Conservation (phyloP, 2,113 vertebrate genomes). For the Zosterops hypoxanthus region DNA sequence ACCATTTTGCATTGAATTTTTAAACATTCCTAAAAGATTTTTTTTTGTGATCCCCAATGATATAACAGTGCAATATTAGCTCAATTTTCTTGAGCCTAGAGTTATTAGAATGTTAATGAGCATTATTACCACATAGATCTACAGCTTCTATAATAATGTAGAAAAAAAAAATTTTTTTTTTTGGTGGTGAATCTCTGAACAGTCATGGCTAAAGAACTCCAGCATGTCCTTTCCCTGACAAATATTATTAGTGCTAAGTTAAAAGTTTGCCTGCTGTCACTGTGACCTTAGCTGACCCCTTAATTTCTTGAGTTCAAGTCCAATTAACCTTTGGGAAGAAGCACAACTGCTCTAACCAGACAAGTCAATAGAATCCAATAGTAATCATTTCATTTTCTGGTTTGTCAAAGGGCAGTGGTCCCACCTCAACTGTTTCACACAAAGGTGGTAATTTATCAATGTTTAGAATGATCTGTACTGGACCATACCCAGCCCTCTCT, state of each 20-base stretch:
- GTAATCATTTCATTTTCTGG: constrained; percentile 96
- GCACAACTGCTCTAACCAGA: constrained; percentile 87
- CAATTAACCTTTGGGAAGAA: constrained; percentile 94
- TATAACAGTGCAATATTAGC: background rate
- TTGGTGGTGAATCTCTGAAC: constrained; percentile 46
- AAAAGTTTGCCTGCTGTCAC: constrained; percentile 91
- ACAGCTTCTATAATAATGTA: background rate
- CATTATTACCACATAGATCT: background rate
- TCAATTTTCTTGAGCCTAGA: background rate
- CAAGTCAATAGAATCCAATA: constrained; percentile 90
- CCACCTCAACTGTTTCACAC: constrained; percentile 88
- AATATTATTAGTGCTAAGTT: constrained; percentile 90
- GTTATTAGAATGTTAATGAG: background rate
- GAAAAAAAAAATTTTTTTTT: constrained; percentile 14
- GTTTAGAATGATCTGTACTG: constrained; percentile 75
- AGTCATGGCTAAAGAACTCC: constrained; percentile 59
- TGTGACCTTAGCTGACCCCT: constrained; percentile 93
- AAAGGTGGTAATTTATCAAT: constrained; percentile 89
- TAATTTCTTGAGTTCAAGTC: constrained; percentile 98
- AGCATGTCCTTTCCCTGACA: constrained; percentile 80
- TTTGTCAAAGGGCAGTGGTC: constrained; percentile 88
- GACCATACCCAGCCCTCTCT: constrained; percentile 64
- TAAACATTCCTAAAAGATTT: background rate
- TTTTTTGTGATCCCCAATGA: background rate
- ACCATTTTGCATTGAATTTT: background rate